These are phyloP conservation scores for Motacilla alba DNA, from an alignment of 2,113 vertebrate genomes.

Conservation along the genomic window DNA sequence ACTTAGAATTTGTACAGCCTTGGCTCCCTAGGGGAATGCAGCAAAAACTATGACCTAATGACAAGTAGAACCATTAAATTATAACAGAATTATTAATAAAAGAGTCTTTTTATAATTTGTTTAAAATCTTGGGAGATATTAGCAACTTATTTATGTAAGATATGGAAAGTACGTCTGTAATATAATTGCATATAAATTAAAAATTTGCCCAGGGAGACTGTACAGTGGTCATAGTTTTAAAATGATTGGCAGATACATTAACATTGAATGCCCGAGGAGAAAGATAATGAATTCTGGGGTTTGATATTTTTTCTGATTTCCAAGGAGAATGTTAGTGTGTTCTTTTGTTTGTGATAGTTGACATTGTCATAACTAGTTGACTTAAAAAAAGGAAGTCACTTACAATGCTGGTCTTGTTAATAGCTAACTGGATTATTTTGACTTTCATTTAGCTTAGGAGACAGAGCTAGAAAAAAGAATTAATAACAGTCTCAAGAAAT, in stretches of 20 bases:
- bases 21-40: background rate
- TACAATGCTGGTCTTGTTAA: background rate
- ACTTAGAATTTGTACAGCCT: background rate
- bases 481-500: background rate
- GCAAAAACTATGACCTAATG: background rate
- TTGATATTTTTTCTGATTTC: constrained; percentile 14
- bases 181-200: constrained; percentile 26
- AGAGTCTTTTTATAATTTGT: background rate
- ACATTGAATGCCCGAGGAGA: background rate
- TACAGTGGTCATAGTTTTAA: constrained; percentile 20
- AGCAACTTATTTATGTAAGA: constrained; percentile 16
- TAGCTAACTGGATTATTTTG: background rate
- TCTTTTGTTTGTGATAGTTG: constrained; percentile 18
- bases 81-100: constrained; percentile 14
- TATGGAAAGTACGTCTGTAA: background rate
- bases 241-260: constrained; percentile 47
- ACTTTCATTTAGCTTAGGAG: constrained; percentile 8
- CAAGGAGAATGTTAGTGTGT: constrained; percentile 19
- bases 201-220: background rate
- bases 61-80: background rate
- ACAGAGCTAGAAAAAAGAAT: background rate
- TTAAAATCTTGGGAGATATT: constrained; percentile 3
- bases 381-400: constrained; percentile 21
- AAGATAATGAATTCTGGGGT: constrained; percentile 47
- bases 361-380: background rate